phyloP scores from a whole-genome alignment of 2,113 vertebrate genomes.

The Colistium nudipinnis region DNA sequence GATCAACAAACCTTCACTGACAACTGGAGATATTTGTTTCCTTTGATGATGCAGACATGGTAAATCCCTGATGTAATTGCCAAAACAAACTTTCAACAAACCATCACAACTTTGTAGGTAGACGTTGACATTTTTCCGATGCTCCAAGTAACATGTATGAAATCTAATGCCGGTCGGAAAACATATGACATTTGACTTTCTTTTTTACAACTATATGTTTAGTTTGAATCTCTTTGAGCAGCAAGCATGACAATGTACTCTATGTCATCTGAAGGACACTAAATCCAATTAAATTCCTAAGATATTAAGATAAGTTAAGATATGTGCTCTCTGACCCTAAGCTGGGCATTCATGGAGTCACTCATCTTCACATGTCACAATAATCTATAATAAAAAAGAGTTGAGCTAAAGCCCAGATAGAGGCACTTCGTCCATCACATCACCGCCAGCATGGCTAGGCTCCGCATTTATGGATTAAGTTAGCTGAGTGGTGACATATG shows the following conservation, averaged over 20 bases:
- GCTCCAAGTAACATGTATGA: background rate
- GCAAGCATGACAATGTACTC: too few species aligned
- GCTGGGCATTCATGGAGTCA: too few species aligned
- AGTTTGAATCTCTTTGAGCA: too few species aligned
- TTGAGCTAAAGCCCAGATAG: constrained; percentile 16
- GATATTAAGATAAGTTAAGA: too few species aligned
- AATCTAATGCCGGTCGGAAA: too few species aligned
- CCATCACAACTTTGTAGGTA: background rate
- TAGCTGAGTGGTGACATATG: constrained; percentile 30
- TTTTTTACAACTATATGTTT: too few species aligned
- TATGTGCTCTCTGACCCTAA: background rate
- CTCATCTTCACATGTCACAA: too few species aligned
- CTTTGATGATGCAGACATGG: constrained; percentile 21
- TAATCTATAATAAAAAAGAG: constrained; percentile 17
- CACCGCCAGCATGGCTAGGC: background rate
- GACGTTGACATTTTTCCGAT: constrained; percentile 3
- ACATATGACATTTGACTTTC: too few species aligned
- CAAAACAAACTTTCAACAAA: background rate
- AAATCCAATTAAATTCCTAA: too few species aligned
- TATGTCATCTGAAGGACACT: too few species aligned
- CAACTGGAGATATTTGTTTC: constrained; percentile 24
- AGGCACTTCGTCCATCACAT: constrained; percentile 9
- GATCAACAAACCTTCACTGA: constrained; percentile 9
- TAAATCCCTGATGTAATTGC: background rate
- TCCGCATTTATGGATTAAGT: constrained; percentile 26